Evolutionary conservation across 2,113 vertebrate genomes (phyloP).

Genomic region (Hucho hucho): DNA sequence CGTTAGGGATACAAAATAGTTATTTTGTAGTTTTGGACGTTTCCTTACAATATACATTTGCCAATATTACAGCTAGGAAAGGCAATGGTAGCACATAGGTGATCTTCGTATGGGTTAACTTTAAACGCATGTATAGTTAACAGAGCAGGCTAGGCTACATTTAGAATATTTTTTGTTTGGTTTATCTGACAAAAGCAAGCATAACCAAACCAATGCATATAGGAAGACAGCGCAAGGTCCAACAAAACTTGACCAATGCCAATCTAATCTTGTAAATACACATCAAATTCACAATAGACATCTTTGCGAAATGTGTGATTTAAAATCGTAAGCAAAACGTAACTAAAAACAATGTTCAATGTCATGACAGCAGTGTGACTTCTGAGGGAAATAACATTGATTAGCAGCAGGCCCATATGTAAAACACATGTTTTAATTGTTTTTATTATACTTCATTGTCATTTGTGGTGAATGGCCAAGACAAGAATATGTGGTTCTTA

Average conservation of each 20-base stretch:
- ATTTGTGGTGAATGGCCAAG: slow-evolving; percentile 59
- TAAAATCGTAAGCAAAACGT: slow-evolving; percentile 40
- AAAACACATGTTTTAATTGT: slow-evolving; percentile 39
- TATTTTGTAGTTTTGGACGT: background rate
- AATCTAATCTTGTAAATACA: slow-evolving; percentile 67
- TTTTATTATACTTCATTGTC: slow-evolving; percentile 49
- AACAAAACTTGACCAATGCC: slow-evolving; percentile 48
- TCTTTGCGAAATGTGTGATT: slow-evolving; percentile 39
- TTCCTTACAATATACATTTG: slow-evolving; percentile 29
- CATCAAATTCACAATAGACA: slow-evolving; percentile 45
- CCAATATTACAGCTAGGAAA: slow-evolving; percentile 29
- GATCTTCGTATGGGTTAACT: background rate
- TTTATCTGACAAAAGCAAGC: slow-evolving; percentile 15
- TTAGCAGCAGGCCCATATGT: slow-evolving; percentile 41
- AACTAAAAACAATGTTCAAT: slow-evolving; percentile 35
- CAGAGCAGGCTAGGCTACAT: slow-evolving; percentile 57
- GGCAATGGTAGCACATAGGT: slow-evolving; percentile 12
- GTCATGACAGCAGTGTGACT: slow-evolving; percentile 51
- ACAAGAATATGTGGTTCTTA: slow-evolving; percentile 61
- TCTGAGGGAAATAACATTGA: slow-evolving; percentile 29
- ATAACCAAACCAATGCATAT: slow-evolving; percentile 2
- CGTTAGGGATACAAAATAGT: slow-evolving; percentile 31
- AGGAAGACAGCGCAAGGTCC: slow-evolving; percentile 5
- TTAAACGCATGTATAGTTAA: slow-evolving; percentile 60
- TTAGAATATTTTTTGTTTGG: slow-evolving; percentile 33